Base-by-base conservation (phyloP, 1,140 invertebrate species). In the Pantala flavescens region DNA sequence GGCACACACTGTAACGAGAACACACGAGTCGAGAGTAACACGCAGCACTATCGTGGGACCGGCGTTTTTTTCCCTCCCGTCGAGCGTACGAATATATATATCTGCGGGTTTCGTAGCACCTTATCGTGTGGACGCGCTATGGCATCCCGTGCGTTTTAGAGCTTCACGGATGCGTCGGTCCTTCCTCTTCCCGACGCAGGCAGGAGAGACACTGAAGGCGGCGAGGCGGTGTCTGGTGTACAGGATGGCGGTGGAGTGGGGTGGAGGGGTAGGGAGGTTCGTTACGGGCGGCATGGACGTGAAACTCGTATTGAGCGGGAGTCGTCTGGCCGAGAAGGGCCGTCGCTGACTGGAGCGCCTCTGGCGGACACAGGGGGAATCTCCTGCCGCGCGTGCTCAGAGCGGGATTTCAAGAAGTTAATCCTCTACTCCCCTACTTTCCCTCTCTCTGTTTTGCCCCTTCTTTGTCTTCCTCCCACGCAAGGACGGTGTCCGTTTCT, bases 361-460 rank as follows among this genome's bases (percentile, higher is more conserved):
- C 49, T 63, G 14, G 49, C 49, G n/a, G 49, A 1, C 14, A 14
- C 3, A 63, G 49, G 16, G 49, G n/a, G 49, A 63, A 63, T 63
- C 49, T 63, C n/a, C 49, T 63, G 49, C 12, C 49, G 49, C 49
- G 49, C 49, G 16, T 63, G 49, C 49, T 63, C 49, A 63, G n/a
- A 63, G 49, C 49, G 49, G 49, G 49, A 63, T 63, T 63, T 63
- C 49, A 63, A 63, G 49, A 63, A 63, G 49, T 63, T 63, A 63
- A 63, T 63, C 49, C 49, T 63, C 12, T 63, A 3, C 49, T 63
- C 49, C 49, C 16, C 49, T 36, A 36, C 28, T 36, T 36, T 36
- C 28, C 49, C 14, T 63, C 49, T 63, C 49, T 63, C 49, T 63
- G 16, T 21, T 63, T 16, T 21, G 3, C n/a, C 12, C 49, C 49